Conservation (phyloP, 2,888 invertebrate genomes). For the Epistrophe grossulariae region DNA sequence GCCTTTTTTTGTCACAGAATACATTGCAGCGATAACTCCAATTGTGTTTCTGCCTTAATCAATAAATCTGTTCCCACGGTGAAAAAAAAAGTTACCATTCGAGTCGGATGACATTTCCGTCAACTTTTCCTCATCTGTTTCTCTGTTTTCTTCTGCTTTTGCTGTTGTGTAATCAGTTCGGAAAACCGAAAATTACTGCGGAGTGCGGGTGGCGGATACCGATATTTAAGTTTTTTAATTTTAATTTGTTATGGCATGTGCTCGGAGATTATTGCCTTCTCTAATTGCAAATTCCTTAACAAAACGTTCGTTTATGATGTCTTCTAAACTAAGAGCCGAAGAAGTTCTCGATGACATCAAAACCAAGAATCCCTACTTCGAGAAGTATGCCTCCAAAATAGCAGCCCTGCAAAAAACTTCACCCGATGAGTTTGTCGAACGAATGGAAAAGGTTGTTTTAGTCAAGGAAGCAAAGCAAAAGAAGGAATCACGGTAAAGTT, state of each 20-base stretch:
- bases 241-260: slow-evolving; percentile 78
- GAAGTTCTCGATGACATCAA: slow-evolving; percentile 85
- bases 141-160: slow-evolving; percentile 18
- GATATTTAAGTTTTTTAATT: not conserved
- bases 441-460: slow-evolving; percentile 85
- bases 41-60: not conserved
- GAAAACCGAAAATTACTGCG: slow-evolving; percentile 15
- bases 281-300: slow-evolving; percentile 48
- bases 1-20: too few relatives aligned
- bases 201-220: not conserved
- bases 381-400: slow-evolving; percentile 92
- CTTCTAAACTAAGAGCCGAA: slow-evolving; percentile 82
- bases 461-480: slow-evolving; percentile 80
- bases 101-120: not conserved
- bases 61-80: not conserved
- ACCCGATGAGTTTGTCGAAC: slow-evolving; percentile 89
- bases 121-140: not conserved
- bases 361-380: slow-evolving; percentile 90
- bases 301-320: slow-evolving; percentile 82
- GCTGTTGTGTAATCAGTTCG: slow-evolving; percentile 72
- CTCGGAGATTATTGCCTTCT: slow-evolving; percentile 63
- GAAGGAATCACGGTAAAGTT: slow-evolving; percentile 79
- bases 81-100: not conserved
- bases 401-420: slow-evolving; percentile 89
- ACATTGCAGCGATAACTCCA: not conserved